Conservation (phyloP, 2,113 vertebrate genomes). For the Anas platyrhynchos region DNA sequence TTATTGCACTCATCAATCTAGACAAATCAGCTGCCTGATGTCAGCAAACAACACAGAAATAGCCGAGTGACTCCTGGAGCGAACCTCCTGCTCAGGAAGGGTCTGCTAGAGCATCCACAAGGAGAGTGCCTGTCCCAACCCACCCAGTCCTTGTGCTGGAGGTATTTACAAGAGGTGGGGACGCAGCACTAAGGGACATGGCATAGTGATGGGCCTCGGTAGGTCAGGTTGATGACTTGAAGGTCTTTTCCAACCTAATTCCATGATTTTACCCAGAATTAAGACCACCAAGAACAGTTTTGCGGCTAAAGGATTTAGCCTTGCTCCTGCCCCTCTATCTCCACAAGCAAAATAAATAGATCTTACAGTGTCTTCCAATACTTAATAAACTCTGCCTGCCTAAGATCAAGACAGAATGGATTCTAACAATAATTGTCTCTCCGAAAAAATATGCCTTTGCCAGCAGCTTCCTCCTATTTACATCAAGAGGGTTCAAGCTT, state of each 20-base stretch:
- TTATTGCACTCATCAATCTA: accelerated
- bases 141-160: background rate
- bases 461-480: background rate
- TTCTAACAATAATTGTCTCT: background rate
- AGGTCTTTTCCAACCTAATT: background rate
- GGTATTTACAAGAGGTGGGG: background rate
- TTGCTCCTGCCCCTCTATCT: background rate
- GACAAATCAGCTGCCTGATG: background rate
- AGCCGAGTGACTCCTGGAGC: background rate
- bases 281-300: background rate
- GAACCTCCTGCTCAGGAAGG: background rate
- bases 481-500: background rate
- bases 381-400: background rate
- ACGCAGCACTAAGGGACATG: background rate
- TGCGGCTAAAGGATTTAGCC: background rate
- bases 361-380: accelerated
- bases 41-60: background rate
- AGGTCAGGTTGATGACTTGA: background rate
- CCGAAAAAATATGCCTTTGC: background rate
- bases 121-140: background rate
- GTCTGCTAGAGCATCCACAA: background rate
- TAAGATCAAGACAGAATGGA: background rate
- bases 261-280: background rate
- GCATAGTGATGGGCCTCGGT: background rate
- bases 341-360: background rate